Conservation (phyloP, 2,113 vertebrate genomes). For the Melanostigma gelatinosum region DNA sequence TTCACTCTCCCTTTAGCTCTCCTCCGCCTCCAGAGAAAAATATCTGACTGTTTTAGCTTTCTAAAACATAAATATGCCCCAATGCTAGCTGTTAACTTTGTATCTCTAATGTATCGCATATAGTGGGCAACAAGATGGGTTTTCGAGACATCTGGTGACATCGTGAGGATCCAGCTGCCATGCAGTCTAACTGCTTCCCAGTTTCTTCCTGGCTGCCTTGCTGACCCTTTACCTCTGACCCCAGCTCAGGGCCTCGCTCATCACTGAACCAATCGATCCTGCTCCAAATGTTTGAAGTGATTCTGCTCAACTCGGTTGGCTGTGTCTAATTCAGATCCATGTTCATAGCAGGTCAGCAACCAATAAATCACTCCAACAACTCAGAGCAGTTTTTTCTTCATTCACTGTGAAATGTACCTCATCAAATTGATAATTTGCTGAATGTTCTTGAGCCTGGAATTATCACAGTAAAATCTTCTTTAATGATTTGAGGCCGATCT, state of each 20-base stretch:
- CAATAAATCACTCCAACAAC: slow-evolving; percentile 55
- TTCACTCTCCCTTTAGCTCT: too few relatives aligned
- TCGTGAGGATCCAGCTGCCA: not conserved
- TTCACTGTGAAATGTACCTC: not conserved
- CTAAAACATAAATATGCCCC: not conserved
- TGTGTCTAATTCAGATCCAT: slow-evolving; percentile 59
- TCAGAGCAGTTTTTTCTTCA: not conserved
- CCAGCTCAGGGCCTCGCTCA: slow-evolving; percentile 7
- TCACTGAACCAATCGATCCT: slow-evolving; percentile 27
- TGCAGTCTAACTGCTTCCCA: not conserved
- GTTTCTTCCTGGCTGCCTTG: slow-evolving; percentile 14
- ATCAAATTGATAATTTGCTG: not conserved
- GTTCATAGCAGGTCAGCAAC: slow-evolving; percentile 49
- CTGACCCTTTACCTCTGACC: slow-evolving; percentile 59
- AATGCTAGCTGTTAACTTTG: too few relatives aligned
- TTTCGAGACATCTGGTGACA: not conserved
- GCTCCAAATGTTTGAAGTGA: slow-evolving; percentile 47
- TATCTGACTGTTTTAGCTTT: not conserved
- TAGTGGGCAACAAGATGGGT: not conserved
- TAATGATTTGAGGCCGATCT: not conserved
- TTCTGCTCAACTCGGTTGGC: slow-evolving; percentile 6
- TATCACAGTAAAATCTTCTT: not conserved
- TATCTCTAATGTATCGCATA: not conserved
- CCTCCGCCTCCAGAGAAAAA: too few relatives aligned
- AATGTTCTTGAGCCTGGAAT: not conserved